Percentiles rank a stretch among this genome's conserved stretches.
Conservation (phyloP, 2,113 vertebrate species). For the Herpailurus yagouaroundi region DNA sequence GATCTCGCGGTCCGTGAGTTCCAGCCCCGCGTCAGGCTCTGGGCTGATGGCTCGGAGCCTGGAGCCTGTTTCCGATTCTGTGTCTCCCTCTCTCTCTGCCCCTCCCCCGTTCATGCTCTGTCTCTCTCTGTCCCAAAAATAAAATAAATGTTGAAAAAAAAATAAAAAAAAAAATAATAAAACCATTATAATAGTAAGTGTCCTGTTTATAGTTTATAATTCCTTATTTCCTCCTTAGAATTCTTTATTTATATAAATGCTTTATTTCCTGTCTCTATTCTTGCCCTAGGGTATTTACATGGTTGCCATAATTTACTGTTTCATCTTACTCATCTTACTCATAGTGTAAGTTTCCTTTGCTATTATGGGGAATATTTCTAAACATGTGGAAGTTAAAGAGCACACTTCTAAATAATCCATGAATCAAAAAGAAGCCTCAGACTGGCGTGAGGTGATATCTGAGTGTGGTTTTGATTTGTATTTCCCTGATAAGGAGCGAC, state of each 20-base stretch:
- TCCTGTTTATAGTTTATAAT: not conserved
- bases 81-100: no score
- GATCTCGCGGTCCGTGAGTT: no score
- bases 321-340: not conserved
- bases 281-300: not conserved
- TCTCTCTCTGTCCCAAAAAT: no score
- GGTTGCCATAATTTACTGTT: not conserved
- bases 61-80: no score
- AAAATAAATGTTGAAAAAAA: no score
- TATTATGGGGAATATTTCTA: not conserved
- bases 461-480: no score
- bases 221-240: not conserved
- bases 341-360: not conserved
- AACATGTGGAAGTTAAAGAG: not conserved
- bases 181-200: not conserved
- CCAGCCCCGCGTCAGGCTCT: no score
- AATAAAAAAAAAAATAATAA: not conserved
- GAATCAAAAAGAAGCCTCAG: not conserved
- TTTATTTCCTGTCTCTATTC: not conserved
- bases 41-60: no score
- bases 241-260: no score
- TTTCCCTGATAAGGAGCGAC: no score
- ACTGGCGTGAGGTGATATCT: no score
- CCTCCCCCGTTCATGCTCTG: no score
- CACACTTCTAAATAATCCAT: not conserved